Conservation (phyloP, 2,888 invertebrate genomes). For the Heliconius ethilla region DNA sequence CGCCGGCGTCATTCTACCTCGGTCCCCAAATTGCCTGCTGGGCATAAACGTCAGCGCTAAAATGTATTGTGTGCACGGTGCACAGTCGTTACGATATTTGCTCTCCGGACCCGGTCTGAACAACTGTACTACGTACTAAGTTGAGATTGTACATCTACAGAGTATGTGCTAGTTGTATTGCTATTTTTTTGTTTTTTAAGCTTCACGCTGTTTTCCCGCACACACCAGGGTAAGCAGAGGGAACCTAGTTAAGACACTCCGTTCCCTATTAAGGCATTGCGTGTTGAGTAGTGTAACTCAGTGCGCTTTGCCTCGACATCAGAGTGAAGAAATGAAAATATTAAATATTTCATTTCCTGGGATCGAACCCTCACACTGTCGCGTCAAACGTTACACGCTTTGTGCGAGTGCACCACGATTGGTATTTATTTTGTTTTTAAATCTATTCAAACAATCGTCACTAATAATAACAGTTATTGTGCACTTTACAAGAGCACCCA, state of each 20-base stretch:
- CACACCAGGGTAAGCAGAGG: too few species aligned
- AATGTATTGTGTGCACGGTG: conserved; percentile 26
- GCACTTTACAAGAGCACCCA: conserved; percentile 8
- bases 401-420: too few species aligned
- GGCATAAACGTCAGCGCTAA: conserved; percentile 27
- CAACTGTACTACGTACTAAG: background rate
- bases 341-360: too few species aligned
- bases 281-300: too few species aligned
- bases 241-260: too few species aligned
- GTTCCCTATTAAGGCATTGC: too few species aligned
- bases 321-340: too few species aligned
- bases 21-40: conserved; percentile 21
- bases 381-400: too few species aligned
- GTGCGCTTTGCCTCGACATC: too few species aligned
- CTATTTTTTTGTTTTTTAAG: background rate
- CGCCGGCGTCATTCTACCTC: conserved; percentile 13
- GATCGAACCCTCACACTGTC: too few species aligned
- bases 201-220: too few species aligned
- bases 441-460: background rate
- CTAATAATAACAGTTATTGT: conserved; percentile 16
- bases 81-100: conserved; percentile 26
- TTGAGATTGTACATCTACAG: background rate
- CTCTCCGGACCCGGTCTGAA: conserved; percentile 15
- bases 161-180: background rate
- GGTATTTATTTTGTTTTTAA: background rate